These are phyloP conservation scores for Crax fasciolata DNA, from an alignment of 2,797 vertebrate genomes.

Conservation along the genomic window DNA sequence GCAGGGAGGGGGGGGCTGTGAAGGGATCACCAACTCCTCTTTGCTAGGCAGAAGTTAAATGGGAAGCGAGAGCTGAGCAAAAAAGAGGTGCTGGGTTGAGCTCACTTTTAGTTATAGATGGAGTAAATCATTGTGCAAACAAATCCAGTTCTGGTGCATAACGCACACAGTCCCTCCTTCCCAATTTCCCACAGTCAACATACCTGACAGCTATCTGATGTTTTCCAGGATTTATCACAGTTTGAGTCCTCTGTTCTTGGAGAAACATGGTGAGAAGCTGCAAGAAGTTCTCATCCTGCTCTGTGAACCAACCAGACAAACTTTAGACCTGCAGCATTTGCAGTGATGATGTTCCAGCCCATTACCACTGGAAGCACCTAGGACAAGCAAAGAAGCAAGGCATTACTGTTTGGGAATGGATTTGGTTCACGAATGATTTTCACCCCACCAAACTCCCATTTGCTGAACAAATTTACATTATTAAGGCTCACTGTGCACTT, in stretches of 20 bases:
- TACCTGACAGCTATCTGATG: neutral
- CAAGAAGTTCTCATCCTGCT: neutral
- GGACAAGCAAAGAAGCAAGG: neutral
- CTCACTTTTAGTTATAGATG: neutral
- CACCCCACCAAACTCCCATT: neutral
- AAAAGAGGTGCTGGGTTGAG: neutral
- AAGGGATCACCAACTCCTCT: neutral
- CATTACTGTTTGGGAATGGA: neutral
- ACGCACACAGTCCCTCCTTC: neutral
- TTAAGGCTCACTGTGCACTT: neutral
- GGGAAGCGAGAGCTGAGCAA: neutral
- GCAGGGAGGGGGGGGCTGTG: neutral
- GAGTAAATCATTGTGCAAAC: neutral
- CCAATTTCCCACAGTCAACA: neutral
- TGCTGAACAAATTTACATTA: neutral
- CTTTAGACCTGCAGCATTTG: neutral
- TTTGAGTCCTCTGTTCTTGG: neutral
- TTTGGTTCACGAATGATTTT: neutral
- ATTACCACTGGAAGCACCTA: fast-evolving
- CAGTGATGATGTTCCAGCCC: neutral
- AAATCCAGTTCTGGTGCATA: neutral
- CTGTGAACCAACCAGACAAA: neutral
- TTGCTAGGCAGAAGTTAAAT: neutral
- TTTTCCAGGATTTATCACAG: neutral
- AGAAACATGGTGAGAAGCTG: neutral